Evolutionary conservation across 1,140 invertebrate genomes (phyloP), one percentile per base, ranked within the genome.

Genomic region (Euura saliciscinereae): DNA sequence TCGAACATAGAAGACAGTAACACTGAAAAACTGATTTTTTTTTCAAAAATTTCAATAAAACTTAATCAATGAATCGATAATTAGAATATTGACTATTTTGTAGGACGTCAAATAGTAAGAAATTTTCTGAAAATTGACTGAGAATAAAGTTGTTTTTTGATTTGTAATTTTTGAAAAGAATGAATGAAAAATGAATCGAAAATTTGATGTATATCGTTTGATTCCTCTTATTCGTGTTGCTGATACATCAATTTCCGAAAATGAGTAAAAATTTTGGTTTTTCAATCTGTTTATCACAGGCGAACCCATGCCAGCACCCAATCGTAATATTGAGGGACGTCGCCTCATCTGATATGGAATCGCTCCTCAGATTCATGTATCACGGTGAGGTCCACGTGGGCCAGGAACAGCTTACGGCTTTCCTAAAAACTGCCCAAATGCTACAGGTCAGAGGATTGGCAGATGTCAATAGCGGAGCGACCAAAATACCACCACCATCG

Each of bases 331-430:
- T 98, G 68, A 91, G 95, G 81, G 96, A 97, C 85, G 94, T 98
- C 3, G 91, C 93, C 71, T 92, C 95, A 80, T 92, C 95, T 79
- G 96, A 97, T 81, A 95, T 97, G 89, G 95, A 97, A 84, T 96
- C 95, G 77, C 89, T 98, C 74, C 89, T 98, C 73, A 93, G 94
- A 84, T 98, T 98, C 88, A 97, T 98, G 95, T 98, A 98, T 86
- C 94, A 96, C 86, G 96, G 96, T 65, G 96, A 98, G 88, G 96
- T 98, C 3, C 94, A 96, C 84, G 95, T 97, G 74, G 94, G 94
- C 66, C 95, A 97, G 83, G 95, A 97, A 80, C 95, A 97, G 79
- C 88, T 98, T 75, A 91, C 93, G 71, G 94, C 96, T 79, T 96
- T 98, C 84, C 89, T 97, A 72, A 94, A 95, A 85, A 96, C 96